These are phyloP conservation scores for Lagocephalus sceleratus DNA, from an alignment of 2,797 vertebrate species.

Conservation along the genomic window DNA sequence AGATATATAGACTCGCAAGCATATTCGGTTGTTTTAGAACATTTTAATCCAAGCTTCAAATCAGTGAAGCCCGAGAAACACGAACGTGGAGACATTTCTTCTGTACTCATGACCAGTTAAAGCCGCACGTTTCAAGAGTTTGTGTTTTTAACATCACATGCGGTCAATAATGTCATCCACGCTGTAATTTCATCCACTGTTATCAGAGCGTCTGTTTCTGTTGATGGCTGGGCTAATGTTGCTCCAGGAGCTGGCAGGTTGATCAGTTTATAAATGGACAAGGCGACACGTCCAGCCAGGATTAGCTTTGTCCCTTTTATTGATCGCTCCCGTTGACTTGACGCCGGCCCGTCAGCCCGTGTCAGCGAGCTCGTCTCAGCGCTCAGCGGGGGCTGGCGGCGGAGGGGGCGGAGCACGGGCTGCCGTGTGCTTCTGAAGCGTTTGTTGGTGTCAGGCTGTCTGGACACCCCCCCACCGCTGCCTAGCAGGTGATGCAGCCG, in stretches of 20 bases:
- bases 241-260: neutral
- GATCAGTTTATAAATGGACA: neutral
- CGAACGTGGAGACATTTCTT: too few species aligned
- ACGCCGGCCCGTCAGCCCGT: conserved; percentile 25
- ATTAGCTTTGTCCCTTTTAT: conserved; percentile 17
- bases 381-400: conserved; percentile 25
- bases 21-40: too few species aligned
- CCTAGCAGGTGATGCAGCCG: conserved; percentile 30
- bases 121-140: too few species aligned
- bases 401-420: conserved; percentile 8
- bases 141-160: too few species aligned
- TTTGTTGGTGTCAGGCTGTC: conserved; percentile 12
- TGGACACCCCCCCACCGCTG: conserved; percentile 28
- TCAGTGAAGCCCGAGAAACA: too few species aligned
- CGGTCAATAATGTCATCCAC: too few species aligned
- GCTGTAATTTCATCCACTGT: neutral
- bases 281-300: conserved; percentile 4
- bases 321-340: conserved; percentile 19
- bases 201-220: neutral
- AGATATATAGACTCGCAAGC: too few species aligned
- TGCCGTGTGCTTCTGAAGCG: conserved; percentile 7
- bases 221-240: neutral
- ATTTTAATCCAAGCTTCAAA: too few species aligned
- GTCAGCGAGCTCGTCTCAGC: conserved; percentile 16
- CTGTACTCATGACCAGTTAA: too few species aligned